Percentiles rank a stretch among this genome's conserved stretches.
phyloP scores from a whole-genome alignment of 2,113 vertebrate species.

The Passer montanus region DNA sequence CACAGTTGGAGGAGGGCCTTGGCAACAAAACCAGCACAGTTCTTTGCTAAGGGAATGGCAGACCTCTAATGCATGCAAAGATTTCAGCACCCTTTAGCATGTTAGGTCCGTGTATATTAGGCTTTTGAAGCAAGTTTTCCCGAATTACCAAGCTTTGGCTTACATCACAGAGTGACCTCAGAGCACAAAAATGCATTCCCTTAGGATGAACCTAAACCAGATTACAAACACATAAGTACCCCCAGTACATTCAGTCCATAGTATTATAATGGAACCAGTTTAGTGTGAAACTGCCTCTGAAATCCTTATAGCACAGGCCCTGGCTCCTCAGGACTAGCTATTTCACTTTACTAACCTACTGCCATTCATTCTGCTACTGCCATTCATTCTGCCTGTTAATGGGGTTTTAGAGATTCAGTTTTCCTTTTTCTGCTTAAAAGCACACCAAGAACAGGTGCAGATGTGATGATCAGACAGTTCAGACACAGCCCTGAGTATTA shows the following conservation, averaged over 20 bases:
- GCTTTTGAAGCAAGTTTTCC: not conserved
- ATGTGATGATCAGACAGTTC: fast-evolving
- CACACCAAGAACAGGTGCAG: fast-evolving
- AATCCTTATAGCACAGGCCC: not conserved
- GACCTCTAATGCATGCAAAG: not conserved
- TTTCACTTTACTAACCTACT: not conserved
- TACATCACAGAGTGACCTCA: not conserved
- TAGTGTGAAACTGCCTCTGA: not conserved
- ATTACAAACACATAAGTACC: not conserved
- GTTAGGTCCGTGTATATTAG: not conserved
- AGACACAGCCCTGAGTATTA: not conserved
- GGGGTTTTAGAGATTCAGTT: not conserved
- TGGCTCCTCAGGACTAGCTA: not conserved
- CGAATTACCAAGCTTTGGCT: not conserved
- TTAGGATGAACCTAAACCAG: not conserved
- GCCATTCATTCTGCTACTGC: not conserved
- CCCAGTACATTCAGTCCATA: no score
- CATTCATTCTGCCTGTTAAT: not conserved
- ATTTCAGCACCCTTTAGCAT: not conserved
- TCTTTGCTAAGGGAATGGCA: not conserved
- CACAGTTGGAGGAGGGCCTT: constrained; percentile 4
- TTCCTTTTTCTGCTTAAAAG: not conserved
- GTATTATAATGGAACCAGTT: not conserved
- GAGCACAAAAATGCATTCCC: not conserved
- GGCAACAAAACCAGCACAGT: constrained; percentile 3